Evolutionary conservation across 2,888 invertebrate species (phyloP).

Genomic region (Drosophila subsilvestris): DNA sequence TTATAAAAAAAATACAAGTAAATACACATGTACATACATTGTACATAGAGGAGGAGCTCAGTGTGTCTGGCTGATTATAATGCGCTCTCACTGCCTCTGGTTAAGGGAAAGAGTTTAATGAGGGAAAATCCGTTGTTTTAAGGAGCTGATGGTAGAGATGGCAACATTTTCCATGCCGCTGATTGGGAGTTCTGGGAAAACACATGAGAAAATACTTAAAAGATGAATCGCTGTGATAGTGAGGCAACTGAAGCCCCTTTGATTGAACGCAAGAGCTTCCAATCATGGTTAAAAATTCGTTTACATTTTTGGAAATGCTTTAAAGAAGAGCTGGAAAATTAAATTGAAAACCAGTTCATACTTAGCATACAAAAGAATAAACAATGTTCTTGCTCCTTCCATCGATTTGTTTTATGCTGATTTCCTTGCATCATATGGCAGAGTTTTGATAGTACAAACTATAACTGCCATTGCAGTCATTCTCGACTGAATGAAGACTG

Average conservation of each 20-base stretch:
- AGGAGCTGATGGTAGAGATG: background rate
- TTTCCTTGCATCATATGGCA: background rate
- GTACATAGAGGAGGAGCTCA: background rate
- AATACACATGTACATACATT: background rate
- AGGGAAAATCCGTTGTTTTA: background rate
- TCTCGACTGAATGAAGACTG: background rate
- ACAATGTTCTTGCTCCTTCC: no score
- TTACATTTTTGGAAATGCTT: no score
- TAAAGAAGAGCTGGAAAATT: background rate
- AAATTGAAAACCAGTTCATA: no score
- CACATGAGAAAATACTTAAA: no score
- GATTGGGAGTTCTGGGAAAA: no score
- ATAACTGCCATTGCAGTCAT: background rate
- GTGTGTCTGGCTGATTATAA: slow-evolving; percentile 4
- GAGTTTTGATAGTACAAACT: background rate
- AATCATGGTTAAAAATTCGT: no score
- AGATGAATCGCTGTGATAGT: no score
- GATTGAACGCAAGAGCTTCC: no score
- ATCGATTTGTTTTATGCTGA: no score
- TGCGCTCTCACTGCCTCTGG: background rate
- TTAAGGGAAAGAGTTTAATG: background rate
- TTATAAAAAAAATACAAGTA: slow-evolving; percentile 38
- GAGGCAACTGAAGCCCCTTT: no score
- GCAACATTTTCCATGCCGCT: background rate
- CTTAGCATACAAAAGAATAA: no score